Evolutionary conservation across 1,140 invertebrate species (phyloP).

Genomic region (Drosophila asahinai): DNA sequence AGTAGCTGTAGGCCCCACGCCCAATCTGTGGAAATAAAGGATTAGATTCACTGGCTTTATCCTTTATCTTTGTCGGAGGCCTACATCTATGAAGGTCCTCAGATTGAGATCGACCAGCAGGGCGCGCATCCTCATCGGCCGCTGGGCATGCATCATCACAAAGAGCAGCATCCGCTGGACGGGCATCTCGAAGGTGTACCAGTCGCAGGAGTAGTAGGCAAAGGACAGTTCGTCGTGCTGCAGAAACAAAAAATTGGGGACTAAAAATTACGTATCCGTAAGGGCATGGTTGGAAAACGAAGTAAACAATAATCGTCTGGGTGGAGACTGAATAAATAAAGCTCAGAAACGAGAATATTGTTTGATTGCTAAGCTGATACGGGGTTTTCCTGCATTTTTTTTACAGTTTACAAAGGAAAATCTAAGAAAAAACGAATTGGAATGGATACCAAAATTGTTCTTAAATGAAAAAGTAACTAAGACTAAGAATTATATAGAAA

Average conservation of each 20-base stretch:
- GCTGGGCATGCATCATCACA: constrained; percentile 67
- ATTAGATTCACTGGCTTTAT: neutral
- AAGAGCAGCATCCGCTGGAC: constrained; percentile 60
- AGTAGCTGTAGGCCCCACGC: constrained; percentile 76
- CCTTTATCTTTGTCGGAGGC: neutral
- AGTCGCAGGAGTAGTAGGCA: constrained; percentile 61
- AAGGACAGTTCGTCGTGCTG: constrained; percentile 65
- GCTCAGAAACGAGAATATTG: neutral
- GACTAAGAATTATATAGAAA: too few species aligned
- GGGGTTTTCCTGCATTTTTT: neutral
- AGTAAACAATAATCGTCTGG: constrained; percentile 18
- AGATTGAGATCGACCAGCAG: constrained; percentile 71
- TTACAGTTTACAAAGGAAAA: neutral
- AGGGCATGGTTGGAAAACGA: neutral
- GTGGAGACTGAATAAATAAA: neutral
- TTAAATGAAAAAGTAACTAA: neutral
- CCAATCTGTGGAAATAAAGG: constrained; percentile 54
- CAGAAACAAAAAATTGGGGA: constrained; percentile 1
- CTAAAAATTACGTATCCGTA: neutral
- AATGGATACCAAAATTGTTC: neutral
- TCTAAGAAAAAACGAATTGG: neutral
- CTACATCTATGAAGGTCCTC: constrained; percentile 70
- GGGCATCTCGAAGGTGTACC: constrained; percentile 55
- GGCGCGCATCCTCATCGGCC: constrained; percentile 67
- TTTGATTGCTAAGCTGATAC: neutral